Evolutionary conservation across 2,113 vertebrate genomes (phyloP), one percentile per base, ranked within the genome.

Genomic region (Ictalurus punctatus): DNA sequence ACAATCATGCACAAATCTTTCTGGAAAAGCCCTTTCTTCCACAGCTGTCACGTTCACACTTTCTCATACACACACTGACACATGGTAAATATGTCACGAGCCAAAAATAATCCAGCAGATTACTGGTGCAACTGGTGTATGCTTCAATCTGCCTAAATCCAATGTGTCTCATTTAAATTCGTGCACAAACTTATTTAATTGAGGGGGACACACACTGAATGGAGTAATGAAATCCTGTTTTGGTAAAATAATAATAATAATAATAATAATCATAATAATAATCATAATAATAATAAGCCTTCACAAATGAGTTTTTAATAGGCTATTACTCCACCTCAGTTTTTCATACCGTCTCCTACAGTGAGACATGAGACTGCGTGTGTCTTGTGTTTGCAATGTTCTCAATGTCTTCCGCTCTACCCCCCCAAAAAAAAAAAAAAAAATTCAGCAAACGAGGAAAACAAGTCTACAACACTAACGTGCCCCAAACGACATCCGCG

Each of bases 401-500:
- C 44, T 44, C 48, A 48, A 48, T 48, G 48, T 48, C 48, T 48
- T 48, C 48, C 48, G 7, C 48, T 52, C 48, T 52, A 52, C 8
- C 48, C 48, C 40, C 40, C 40, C 40, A n/a, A n/a, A n/a, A n/a
- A n/a, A n/a, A n/a, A n/a, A n/a, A n/a, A n/a, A n/a, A n/a, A n/a
- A n/a, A n/a, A n/a, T 84, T 63, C 85, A 80, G 71, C 83, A 78
- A 74, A 56, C 61, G 63, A 87, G 69, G 34, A 73, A 82, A 86
- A 89, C 73, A 83, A 89, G 30, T 89, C 90, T 52, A 40, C 69
- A 88, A 14, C 69, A 27, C 82, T 10, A 56, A 83, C 82, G 34
- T 65, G 34, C 21, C 21, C 65, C 8, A 0, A 48, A 52, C 73
- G 6, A 37, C 30, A 59, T n/a, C 84, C 4, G 17, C 27, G 52